Evolutionary conservation across 2,113 vertebrate genomes (phyloP), one percentile per base, ranked within the genome.

Genomic region (Scophthalmus maximus): DNA sequence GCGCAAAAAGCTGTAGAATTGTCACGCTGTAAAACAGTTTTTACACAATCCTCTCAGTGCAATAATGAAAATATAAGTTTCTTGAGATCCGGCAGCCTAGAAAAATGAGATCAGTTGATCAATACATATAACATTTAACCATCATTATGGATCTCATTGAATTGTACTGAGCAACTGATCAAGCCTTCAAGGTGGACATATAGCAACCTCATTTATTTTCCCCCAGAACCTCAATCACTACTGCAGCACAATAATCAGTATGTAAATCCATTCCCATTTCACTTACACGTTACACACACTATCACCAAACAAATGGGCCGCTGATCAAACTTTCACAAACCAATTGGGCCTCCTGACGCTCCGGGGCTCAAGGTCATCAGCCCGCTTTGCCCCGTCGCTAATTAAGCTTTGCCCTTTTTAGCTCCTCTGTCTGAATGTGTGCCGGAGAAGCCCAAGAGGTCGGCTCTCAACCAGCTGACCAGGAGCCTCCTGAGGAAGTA

Each of bases 401-500:
- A 44, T 40, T 15, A 3, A n/a, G 0, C 22, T 58, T 57, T 57
- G 2, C 25, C 3, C n/a, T n/a, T 78, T 76, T 56, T 32, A 91
- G 88, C 73, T 64, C 74, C 78, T 81, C 75, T 90, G 83, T 76
- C 78, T 55, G 83, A 88, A 60, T 81, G 89, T 50, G 53, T 74
- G 2, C 89, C 78, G 1, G 79, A 80, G 15, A 91, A 93, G 53
- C 91, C 92, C 2, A 91, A 90, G 81, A 91, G 94, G 17, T 95
- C 95, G 0, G 71, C 93, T 27, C 68, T 95, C 22, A 92, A 93
- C 77, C 94, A 92, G 61, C 91, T 96, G 81, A 95, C 93, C 57
- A 78, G 92, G 51, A 89, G 90, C 3, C 90, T 97, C 5, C 81
- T 96, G 40, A 89, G 88, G 73, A 93, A 91, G 15, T 96, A 96